Conservation (phyloP, 2,888 invertebrate species). For the Charanyca ferruginea region DNA sequence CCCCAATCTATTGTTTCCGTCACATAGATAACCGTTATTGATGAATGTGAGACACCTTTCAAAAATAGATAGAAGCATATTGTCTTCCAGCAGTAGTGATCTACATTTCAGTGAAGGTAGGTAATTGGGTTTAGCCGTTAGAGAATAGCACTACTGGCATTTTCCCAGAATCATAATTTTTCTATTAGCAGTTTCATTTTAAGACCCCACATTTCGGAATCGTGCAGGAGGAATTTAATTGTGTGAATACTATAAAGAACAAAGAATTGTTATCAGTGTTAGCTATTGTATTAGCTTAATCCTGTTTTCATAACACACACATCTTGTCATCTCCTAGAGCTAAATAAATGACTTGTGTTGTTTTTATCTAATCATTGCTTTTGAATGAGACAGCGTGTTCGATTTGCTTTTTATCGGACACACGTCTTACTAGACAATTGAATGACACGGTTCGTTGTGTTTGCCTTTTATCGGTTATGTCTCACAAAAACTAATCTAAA, state of each 20-base stretch:
- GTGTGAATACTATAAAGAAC: neutral
- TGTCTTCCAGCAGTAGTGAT: too few relatives aligned
- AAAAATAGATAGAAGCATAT: too few relatives aligned
- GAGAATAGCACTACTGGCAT: too few relatives aligned
- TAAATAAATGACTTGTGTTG: conserved; percentile 30
- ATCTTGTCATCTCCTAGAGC: conserved; percentile 29
- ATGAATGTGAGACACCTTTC: too few relatives aligned
- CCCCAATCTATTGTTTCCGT: too few relatives aligned
- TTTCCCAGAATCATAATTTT: too few relatives aligned
- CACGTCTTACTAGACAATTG: neutral
- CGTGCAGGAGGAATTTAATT: neutral
- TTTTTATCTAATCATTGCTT: conserved; percentile 54
- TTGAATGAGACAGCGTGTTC: conserved; percentile 1
- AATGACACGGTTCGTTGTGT: conserved; percentile 11
- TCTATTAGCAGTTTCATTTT: too few relatives aligned
- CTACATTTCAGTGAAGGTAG: too few relatives aligned
- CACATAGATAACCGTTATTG: too few relatives aligned
- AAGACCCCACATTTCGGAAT: neutral
- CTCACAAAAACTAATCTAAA: conserved; percentile 17
- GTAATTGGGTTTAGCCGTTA: too few relatives aligned
- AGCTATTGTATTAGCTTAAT: conserved; percentile 38
- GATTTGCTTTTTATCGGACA: conserved; percentile 11
- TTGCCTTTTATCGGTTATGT: neutral
- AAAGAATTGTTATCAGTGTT: conserved; percentile 29
- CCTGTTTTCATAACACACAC: conserved; percentile 53